These are phyloP conservation scores for Pseudomugil tenellus DNA, from an alignment of 2,797 vertebrate species.

Conservation along the genomic window DNA sequence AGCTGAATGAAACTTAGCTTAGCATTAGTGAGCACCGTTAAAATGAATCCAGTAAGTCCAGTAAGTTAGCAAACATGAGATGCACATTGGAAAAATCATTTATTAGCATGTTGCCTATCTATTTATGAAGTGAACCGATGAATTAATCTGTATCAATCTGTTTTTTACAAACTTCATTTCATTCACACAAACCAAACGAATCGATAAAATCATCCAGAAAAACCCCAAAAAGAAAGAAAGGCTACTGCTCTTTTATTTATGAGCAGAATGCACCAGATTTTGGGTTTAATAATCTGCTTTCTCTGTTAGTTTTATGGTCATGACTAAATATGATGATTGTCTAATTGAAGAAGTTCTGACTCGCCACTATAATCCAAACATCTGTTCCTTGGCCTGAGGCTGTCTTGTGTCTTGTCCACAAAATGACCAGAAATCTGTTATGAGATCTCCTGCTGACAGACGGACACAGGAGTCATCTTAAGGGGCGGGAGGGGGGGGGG, in stretches of 20 bases:
- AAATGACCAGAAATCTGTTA: constrained; percentile 23
- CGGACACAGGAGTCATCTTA: constrained; percentile 30
- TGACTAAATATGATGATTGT: constrained; percentile 44
- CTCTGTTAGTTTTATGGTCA: constrained; percentile 28
- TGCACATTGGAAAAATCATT: background rate
- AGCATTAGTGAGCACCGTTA: background rate
- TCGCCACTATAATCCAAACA: constrained; percentile 45
- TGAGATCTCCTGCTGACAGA: constrained; percentile 41
- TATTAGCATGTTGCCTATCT: background rate
- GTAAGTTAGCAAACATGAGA: background rate
- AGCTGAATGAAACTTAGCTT: constrained; percentile 9
- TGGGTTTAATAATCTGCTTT: background rate
- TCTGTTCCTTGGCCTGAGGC: constrained; percentile 29
- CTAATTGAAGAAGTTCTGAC: constrained; percentile 43
- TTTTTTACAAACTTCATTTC: background rate
- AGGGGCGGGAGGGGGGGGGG: too few species aligned
- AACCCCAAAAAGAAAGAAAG: background rate
- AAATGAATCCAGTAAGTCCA: background rate
- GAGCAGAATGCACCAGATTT: background rate
- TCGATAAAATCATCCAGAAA: constrained; percentile 21
- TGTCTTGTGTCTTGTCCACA: constrained; percentile 35
- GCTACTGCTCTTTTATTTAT: constrained; percentile 1
- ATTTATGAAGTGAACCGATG: background rate
- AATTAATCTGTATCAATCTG: accelerated
- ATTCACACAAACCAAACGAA: constrained; percentile 15